These are phyloP conservation scores for Cheilosia pagana DNA, from an alignment of 2,888 invertebrate species.

Conservation along the genomic window DNA sequence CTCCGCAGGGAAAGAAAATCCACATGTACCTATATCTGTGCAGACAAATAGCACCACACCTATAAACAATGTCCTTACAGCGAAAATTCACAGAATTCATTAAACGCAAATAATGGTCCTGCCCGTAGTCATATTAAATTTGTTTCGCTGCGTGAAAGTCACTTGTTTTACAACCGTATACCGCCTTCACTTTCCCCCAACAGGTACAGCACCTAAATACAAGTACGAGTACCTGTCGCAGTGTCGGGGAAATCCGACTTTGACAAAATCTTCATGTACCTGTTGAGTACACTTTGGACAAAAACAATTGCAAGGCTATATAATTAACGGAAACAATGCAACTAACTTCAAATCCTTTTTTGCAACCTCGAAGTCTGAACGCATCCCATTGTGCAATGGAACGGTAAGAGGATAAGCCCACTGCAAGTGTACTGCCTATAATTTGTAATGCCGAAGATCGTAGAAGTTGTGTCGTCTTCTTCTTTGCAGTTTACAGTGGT, in stretches of 20 bases:
- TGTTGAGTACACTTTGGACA: conserved; percentile 22
- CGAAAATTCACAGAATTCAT: conserved; percentile 54
- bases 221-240: conserved; percentile 40
- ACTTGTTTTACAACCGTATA: conserved; percentile 59
- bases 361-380: conserved; percentile 21
- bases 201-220: conserved; percentile 16
- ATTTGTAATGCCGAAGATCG: conserved; percentile 18
- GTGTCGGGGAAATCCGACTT: conserved; percentile 52
- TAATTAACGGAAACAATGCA: conserved; percentile 60
- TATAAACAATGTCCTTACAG: neutral
- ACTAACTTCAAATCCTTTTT: conserved; percentile 62
- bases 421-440: conserved; percentile 46
- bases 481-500: conserved; percentile 19
- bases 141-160: conserved; percentile 59
- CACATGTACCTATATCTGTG: neutral
- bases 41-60: neutral
- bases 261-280: conserved; percentile 48
- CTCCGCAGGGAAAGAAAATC: neutral
- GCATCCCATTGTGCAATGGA: conserved; percentile 42
- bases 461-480: conserved; percentile 11
- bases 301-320: conserved; percentile 52
- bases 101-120: conserved; percentile 69
- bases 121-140: conserved; percentile 71
- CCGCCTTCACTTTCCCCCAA: conserved; percentile 1
- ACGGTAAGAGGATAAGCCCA: conserved; percentile 47